Conservation (phyloP, 2,797 vertebrate genomes). For the Prunella strophiata region DNA sequence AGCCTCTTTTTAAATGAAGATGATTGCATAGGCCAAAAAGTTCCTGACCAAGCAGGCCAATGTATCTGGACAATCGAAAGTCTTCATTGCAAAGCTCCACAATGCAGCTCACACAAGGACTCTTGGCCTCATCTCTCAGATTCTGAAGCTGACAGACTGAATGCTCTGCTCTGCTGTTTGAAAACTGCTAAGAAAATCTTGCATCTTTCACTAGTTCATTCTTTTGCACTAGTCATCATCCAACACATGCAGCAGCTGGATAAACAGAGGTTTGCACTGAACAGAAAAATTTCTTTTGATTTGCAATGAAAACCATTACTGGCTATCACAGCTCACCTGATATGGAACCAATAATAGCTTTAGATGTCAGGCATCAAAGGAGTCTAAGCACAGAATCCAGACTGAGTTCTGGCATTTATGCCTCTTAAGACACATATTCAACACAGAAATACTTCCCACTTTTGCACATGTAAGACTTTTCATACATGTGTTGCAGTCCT, state of each 20-base stretch:
- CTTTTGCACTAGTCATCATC: background rate
- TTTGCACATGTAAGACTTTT: background rate
- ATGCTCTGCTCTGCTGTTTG: background rate
- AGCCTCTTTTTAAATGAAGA: background rate
- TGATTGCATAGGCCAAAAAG: background rate
- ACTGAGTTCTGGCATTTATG: background rate
- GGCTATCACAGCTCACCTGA: slow-evolving; percentile 15
- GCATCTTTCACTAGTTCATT: background rate
- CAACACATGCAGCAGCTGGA: background rate
- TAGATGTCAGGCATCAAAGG: slow-evolving; percentile 31
- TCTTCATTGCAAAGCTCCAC: background rate
- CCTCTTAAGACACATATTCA: background rate
- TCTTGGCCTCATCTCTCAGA: background rate
- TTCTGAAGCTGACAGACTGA: background rate
- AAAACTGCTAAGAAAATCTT: background rate
- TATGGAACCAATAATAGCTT: background rate
- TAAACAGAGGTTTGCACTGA: background rate
- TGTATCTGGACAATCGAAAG: background rate
- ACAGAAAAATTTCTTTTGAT: slow-evolving; percentile 42
- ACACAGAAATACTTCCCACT: background rate
- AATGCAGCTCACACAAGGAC: background rate
- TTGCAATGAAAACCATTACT: slow-evolving; percentile 26
- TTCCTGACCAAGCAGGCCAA: background rate
- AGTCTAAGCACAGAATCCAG: background rate
- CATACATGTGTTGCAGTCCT: background rate